phyloP scores from a whole-genome alignment of 2,888 invertebrate species.

The Calliphora vomitoria region DNA sequence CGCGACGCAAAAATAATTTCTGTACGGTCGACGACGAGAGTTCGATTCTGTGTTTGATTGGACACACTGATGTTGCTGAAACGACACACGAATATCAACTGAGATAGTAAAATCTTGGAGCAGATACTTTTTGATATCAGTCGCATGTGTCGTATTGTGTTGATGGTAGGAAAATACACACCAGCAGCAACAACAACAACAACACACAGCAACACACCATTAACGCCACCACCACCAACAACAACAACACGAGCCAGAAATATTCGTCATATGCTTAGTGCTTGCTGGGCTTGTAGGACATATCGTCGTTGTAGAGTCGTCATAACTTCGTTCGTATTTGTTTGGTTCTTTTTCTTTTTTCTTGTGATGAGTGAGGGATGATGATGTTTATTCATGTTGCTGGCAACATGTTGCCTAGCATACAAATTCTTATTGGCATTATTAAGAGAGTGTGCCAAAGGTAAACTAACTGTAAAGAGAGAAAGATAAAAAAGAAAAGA shows the following conservation, averaged over 20 bases:
- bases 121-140: conserved; percentile 75
- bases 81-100: conserved; percentile 78
- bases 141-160: conserved; percentile 61
- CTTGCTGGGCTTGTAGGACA: conserved; percentile 38
- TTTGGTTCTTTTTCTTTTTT: not conserved
- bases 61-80: conserved; percentile 74
- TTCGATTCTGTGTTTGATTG: conserved; percentile 29
- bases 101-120: conserved; percentile 77
- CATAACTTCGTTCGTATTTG: conserved; percentile 65
- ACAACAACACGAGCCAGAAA: conserved; percentile 3
- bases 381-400: conserved; percentile 23
- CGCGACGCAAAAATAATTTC: conserved; percentile 34
- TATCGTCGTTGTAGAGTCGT: conserved; percentile 49
- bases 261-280: conserved; percentile 55
- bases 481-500: not conserved
- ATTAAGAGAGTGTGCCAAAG: conserved; percentile 5
- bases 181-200: conserved; percentile 25
- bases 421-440: not conserved
- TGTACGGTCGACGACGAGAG: not conserved
- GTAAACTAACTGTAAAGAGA: not conserved
- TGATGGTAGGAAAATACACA: conserved; percentile 36
- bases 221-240: conserved; percentile 6
- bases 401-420: conserved; percentile 21
- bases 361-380: conserved; percentile 43
- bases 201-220: not conserved